phyloP scores from a whole-genome alignment of 1,140 invertebrate species.

The Pinna nobilis region DNA sequence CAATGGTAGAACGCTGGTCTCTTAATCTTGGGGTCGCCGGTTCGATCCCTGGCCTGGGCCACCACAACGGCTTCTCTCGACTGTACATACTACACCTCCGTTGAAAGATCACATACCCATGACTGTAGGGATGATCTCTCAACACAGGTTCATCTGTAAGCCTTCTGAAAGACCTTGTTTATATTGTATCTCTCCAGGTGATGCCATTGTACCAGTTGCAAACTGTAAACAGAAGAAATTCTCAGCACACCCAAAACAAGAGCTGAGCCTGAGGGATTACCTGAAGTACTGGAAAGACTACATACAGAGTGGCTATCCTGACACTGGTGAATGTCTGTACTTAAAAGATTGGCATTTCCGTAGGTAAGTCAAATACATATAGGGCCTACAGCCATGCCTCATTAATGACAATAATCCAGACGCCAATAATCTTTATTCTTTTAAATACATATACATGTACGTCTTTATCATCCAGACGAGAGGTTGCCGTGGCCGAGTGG shows the following conservation, averaged over 20 bases:
- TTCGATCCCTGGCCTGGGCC: no score
- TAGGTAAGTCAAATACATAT: slow-evolving; percentile 58
- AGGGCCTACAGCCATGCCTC: background rate
- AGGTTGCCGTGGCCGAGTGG: no score
- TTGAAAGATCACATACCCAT: no score
- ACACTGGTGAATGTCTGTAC: slow-evolving; percentile 60
- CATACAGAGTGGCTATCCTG: slow-evolving; percentile 34
- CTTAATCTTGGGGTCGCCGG: no score
- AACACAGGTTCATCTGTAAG: no score
- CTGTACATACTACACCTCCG: no score
- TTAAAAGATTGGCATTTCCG: slow-evolving; percentile 77
- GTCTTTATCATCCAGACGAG: background rate
- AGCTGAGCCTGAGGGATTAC: slow-evolving; percentile 72
- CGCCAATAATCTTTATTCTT: background rate
- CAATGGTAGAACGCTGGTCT: no score
- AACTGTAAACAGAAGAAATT: slow-evolving; percentile 84
- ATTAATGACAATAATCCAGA: background rate
- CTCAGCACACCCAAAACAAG: slow-evolving; percentile 83
- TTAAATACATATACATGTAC: background rate
- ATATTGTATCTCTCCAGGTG: slow-evolving; percentile 72
- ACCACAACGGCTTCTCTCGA: no score
- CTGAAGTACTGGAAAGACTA: slow-evolving; percentile 59
- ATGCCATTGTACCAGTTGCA: slow-evolving; percentile 82
- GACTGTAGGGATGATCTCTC: no score
- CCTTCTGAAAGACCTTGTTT: background rate